phyloP scores from a whole-genome alignment of 2,797 vertebrate genomes.

The Hozukius guyotensis region DNA sequence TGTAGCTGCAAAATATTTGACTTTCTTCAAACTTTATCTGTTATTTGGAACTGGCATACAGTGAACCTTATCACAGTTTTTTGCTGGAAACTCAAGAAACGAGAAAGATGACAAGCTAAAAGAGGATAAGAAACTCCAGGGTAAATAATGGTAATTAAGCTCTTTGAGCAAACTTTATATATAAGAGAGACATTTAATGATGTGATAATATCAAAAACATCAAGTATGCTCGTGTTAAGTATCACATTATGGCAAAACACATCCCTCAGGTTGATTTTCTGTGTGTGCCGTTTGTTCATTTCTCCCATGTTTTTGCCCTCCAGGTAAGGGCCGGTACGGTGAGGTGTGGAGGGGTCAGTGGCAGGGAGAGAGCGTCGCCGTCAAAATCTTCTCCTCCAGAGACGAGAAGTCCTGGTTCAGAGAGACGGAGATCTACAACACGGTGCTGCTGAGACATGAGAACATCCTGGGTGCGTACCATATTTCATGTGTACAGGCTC shows the following conservation, averaged over 20 bases:
- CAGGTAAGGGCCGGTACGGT: slow-evolving; percentile 97
- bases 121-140: neutral
- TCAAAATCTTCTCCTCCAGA: slow-evolving; percentile 98
- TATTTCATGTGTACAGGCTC: neutral
- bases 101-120: neutral
- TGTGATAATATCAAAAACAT: neutral
- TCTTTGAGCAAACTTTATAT: neutral
- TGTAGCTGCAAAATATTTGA: neutral
- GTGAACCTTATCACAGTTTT: neutral
- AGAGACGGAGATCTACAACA: slow-evolving; percentile 99
- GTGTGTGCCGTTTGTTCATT: neutral
- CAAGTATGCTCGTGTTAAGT: neutral
- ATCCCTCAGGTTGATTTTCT: neutral
- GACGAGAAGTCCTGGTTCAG: slow-evolving; percentile 99
- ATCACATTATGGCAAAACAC: neutral
- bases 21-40: neutral
- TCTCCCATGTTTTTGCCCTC: neutral
- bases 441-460: slow-evolving; percentile 95
- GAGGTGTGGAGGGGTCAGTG: slow-evolving; percentile 98
- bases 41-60: neutral
- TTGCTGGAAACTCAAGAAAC: neutral
- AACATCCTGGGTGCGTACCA: slow-evolving; percentile 91
- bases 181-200: neutral
- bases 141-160: neutral
- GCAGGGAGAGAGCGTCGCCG: slow-evolving; percentile 97